These are phyloP conservation scores for Caloenas nicobarica DNA, from an alignment of 2,113 vertebrate species.

Conservation along the genomic window DNA sequence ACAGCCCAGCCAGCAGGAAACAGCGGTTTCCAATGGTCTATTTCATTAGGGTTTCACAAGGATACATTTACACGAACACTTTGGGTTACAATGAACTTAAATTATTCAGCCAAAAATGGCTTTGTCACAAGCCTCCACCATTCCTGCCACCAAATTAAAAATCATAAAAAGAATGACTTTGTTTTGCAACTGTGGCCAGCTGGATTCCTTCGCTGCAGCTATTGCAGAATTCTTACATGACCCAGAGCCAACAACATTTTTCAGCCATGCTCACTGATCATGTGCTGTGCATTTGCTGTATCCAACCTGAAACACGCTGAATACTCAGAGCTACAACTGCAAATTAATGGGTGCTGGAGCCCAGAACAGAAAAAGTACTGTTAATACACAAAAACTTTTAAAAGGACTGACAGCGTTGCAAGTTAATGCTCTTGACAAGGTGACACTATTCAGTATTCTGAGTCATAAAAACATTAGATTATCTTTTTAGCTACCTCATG, in stretches of 20 bases:
- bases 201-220: neutral
- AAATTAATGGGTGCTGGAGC: neutral
- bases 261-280: neutral
- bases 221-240: neutral
- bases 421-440: neutral
- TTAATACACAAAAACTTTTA: neutral
- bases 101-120: neutral
- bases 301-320: neutral
- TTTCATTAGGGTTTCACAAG: neutral
- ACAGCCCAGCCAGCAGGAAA: neutral
- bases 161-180: neutral
- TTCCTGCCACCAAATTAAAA: slow-evolving; percentile 13
- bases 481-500: neutral
- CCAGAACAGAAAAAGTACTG: neutral
- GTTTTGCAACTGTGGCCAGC: neutral
- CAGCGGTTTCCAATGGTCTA: neutral
- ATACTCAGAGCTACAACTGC: neutral
- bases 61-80: neutral
- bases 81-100: neutral
- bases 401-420: neutral
- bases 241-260: neutral
- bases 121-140: neutral
- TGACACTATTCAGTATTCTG: neutral
- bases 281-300: neutral
- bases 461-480: neutral